phyloP scores from a whole-genome alignment of 2,888 invertebrate species.

The Stenodera caucasica region DNA sequence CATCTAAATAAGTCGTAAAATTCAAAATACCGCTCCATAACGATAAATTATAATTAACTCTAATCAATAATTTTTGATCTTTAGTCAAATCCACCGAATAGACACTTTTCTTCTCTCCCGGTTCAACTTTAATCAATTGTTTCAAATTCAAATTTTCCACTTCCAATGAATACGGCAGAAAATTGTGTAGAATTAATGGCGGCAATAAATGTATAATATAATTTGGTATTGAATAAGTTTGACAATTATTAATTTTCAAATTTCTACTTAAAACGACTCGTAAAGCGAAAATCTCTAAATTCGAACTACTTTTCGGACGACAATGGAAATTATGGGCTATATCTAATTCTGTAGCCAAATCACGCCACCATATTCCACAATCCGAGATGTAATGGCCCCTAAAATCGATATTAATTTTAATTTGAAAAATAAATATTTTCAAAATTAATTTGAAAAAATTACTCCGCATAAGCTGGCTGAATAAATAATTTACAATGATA shows the following conservation, averaged over 20 bases:
- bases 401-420: slow-evolving; percentile 30
- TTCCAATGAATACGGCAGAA: slow-evolving; percentile 72
- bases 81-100: slow-evolving; percentile 67
- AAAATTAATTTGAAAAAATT: slow-evolving; percentile 49
- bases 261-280: slow-evolving; percentile 58
- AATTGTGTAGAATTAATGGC: slow-evolving; percentile 74
- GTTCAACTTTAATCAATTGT: slow-evolving; percentile 64
- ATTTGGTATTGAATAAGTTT: slow-evolving; percentile 64
- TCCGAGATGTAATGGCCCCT: slow-evolving; percentile 72
- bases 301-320: slow-evolving; percentile 63
- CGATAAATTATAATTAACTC: slow-evolving; percentile 64
- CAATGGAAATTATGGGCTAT: slow-evolving; percentile 70
- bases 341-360: slow-evolving; percentile 68
- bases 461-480: slow-evolving; percentile 74
- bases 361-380: slow-evolving; percentile 79
- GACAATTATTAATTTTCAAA: slow-evolving; percentile 34
- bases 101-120: slow-evolving; percentile 71
- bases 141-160: slow-evolving; percentile 59
- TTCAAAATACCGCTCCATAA: slow-evolving; percentile 74
- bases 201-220: slow-evolving; percentile 72
- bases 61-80: slow-evolving; percentile 58
- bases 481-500: slow-evolving; percentile 78
- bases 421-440: too few relatives aligned
- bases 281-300: slow-evolving; percentile 67
- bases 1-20: slow-evolving; percentile 66